Percentiles rank a stretch among this genome's conserved stretches.
phyloP scores from a whole-genome alignment of 2,888 invertebrate species.

The Orgyia antiqua region DNA sequence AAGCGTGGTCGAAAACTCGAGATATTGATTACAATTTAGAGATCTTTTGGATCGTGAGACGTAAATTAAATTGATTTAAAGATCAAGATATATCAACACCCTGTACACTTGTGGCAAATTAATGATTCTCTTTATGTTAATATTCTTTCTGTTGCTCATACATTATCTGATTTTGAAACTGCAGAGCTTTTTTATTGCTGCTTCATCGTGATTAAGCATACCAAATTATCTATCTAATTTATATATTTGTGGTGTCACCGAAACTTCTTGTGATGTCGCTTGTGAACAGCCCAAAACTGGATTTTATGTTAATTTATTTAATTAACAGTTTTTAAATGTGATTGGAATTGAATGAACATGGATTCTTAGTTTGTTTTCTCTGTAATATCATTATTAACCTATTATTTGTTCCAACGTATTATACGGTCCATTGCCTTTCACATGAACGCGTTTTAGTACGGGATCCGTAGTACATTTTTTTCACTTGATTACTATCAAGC shows the following conservation, averaged over 20 bases:
- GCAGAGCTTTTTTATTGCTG: conserved; percentile 13
- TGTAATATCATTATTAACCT: too few relatives aligned
- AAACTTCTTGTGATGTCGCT: conserved; percentile 3
- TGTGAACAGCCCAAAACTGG: conserved; percentile 3
- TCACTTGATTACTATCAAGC: too few relatives aligned
- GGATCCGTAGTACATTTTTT: too few relatives aligned
- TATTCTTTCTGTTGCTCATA: conserved; percentile 19
- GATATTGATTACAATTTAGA: conserved; percentile 55
- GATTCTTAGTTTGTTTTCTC: too few relatives aligned
- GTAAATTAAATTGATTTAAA: conserved; percentile 49
- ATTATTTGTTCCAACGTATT: too few relatives aligned
- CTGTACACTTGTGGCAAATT: conserved; percentile 35
- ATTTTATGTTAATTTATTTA: conserved; percentile 4
- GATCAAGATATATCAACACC: conserved; percentile 43
- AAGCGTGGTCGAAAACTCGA: conserved; percentile 18
- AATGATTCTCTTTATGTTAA: conserved; percentile 29
- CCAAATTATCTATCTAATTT: conserved; percentile 17
- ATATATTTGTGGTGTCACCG: conserved; percentile 13
- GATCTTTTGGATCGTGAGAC: conserved; percentile 38
- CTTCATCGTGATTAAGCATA: conserved; percentile 14
- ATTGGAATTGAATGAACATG: too few relatives aligned
- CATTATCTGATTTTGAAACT: conserved; percentile 19
- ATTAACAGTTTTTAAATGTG: too few relatives aligned
- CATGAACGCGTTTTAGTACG: too few relatives aligned
- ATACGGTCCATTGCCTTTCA: too few relatives aligned